Percentiles rank a stretch among this genome's conserved stretches.
phyloP scores from a whole-genome alignment of 2,797 vertebrate species.

The Monodelphis domestica region DNA sequence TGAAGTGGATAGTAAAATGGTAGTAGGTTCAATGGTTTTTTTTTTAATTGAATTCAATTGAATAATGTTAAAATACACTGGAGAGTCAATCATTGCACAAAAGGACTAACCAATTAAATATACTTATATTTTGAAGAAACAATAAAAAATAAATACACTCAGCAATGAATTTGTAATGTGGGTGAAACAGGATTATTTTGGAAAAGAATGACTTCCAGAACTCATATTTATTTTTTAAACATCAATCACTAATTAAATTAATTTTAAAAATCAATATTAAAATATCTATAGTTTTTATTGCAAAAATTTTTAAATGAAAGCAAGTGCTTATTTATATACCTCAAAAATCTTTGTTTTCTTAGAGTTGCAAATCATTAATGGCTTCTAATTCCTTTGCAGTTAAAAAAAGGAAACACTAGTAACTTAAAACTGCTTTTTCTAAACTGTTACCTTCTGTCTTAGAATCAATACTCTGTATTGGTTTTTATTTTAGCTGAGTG shows the following conservation, averaged over 20 bases:
- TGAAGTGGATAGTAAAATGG: background rate
- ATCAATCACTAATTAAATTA: no score
- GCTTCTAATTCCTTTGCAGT: no score
- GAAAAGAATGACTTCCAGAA: background rate
- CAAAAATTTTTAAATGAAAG: background rate
- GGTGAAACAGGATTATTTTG: background rate
- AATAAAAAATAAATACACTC: background rate
- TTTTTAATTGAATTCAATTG: background rate
- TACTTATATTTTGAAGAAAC: background rate
- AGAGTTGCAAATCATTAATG: background rate
- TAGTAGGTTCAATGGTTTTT: background rate
- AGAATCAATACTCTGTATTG: no score
- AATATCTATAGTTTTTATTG: background rate
- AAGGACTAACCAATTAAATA: background rate
- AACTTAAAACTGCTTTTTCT: no score
- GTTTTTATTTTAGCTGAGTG: no score
- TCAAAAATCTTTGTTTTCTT: background rate
- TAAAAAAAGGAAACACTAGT: no score
- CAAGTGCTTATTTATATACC: background rate
- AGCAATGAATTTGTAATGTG: background rate
- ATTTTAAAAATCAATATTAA: background rate
- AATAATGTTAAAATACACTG: background rate
- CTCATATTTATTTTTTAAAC: no score
- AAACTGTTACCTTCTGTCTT: no score
- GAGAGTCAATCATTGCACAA: background rate